phyloP scores from a whole-genome alignment of 2,888 invertebrate genomes.

The Oxycera nigricornis region DNA sequence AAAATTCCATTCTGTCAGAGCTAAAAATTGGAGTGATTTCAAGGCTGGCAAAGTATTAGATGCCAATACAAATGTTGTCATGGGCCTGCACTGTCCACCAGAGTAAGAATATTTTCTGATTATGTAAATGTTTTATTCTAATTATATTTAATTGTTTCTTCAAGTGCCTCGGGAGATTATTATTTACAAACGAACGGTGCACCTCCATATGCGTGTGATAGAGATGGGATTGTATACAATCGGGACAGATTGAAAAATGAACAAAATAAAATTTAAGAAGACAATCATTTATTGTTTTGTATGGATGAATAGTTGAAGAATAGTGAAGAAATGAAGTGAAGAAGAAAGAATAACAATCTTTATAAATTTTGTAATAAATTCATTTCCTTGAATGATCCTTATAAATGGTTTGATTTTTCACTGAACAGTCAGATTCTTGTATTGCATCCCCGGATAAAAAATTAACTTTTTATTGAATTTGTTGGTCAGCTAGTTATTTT shows the following conservation, averaged over 20 bases:
- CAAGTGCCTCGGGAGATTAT: conserved; percentile 20
- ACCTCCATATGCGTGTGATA: conserved; percentile 19
- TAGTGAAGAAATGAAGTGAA: too few relatives aligned
- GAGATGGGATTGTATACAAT: not conserved
- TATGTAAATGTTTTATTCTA: not conserved
- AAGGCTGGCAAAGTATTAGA: conserved; percentile 56
- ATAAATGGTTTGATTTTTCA: too few relatives aligned
- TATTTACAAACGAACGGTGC: conserved; percentile 36
- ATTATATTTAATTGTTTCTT: not conserved
- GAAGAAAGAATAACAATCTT: too few relatives aligned
- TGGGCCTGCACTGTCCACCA: conserved; percentile 59
- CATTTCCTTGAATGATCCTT: too few relatives aligned
- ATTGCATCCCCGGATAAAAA: too few relatives aligned
- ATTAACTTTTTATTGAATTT: too few relatives aligned
- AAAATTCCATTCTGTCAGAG: conserved; percentile 66
- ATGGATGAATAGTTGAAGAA: not conserved
- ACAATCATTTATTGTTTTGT: conserved; percentile 18
- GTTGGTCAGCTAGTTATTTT: too few relatives aligned
- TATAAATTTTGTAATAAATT: too few relatives aligned
- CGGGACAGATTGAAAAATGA: not conserved
- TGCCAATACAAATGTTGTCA: conserved; percentile 49
- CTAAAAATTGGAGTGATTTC: conserved; percentile 67
- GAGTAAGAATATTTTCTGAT: conserved; percentile 50
- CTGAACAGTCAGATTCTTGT: too few relatives aligned
- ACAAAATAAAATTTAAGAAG: not conserved